Conservation (phyloP, 2,113 vertebrate genomes). For the Mionectes macconnelli region DNA sequence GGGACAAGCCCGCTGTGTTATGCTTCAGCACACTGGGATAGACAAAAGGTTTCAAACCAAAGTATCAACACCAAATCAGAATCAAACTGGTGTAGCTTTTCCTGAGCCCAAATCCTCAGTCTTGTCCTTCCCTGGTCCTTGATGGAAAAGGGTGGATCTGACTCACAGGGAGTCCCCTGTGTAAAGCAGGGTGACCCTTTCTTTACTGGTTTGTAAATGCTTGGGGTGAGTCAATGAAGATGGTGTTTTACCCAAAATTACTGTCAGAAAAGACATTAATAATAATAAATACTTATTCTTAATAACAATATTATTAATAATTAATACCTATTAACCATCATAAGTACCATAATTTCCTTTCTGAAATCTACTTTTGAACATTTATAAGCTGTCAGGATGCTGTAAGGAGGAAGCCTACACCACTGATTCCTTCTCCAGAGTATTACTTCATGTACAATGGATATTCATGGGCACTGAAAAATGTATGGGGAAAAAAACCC, state of each 20-base stretch:
- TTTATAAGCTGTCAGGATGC: not conserved
- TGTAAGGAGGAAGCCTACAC: not conserved
- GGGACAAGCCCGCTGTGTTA: not conserved
- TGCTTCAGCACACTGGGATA: not conserved
- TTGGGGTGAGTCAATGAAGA: not conserved
- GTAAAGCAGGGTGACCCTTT: not conserved
- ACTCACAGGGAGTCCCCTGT: too few relatives aligned
- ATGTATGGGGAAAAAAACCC: too few relatives aligned
- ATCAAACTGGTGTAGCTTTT: not conserved
- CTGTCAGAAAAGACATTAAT: not conserved
- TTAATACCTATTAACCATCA: not conserved
- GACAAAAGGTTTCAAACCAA: not conserved
- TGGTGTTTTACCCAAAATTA: not conserved
- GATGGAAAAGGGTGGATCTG: not conserved
- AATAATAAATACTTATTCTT: not conserved
- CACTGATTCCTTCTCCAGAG: slow-evolving; percentile 1
- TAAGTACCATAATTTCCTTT: not conserved
- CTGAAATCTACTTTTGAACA: slow-evolving; percentile 10
- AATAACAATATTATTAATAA: not conserved
- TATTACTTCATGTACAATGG: not conserved
- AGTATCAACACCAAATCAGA: not conserved
- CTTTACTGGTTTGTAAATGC: not conserved
- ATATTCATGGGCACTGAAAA: slow-evolving; percentile 10
- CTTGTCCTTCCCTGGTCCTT: not conserved
- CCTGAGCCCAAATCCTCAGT: accelerated